Evolutionary conservation across 2,888 invertebrate species (phyloP).

Genomic region (Ryuthela nishihirai): DNA sequence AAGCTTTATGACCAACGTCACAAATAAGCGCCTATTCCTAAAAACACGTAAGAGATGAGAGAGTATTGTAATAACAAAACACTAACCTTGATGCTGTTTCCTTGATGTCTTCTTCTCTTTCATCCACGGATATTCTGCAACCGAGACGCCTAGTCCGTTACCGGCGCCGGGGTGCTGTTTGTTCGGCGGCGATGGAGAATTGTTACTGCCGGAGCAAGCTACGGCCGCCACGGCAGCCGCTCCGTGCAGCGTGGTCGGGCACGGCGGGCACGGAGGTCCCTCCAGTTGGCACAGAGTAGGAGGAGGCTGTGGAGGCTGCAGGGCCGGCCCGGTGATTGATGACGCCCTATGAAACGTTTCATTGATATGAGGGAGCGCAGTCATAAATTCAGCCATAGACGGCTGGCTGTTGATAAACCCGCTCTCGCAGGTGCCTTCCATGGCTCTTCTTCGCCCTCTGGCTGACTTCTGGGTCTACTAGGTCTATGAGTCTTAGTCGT

Average conservation of each 20-base stretch:
- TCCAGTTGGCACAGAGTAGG: constrained; percentile 33
- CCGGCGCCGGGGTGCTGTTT: constrained; percentile 25
- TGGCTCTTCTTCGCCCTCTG: no score
- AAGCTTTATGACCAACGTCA: no score
- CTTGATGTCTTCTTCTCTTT: constrained; percentile 93
- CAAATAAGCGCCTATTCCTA: no score
- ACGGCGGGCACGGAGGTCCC: constrained; percentile 11
- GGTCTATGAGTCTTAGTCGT: no score
- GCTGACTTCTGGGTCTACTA: no score
- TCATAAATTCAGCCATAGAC: constrained; percentile 92
- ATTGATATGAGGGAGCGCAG: constrained; percentile 47
- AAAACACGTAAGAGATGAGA: no score
- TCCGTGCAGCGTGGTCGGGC: constrained; percentile 15
- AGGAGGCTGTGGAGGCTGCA: constrained; percentile 30
- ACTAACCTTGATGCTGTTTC: constrained; percentile 79
- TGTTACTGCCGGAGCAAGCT: background rate
- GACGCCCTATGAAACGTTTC: constrained; percentile 45
- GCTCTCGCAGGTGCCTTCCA: constrained; percentile 59
- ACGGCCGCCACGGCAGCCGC: constrained; percentile 5
- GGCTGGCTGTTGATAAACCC: constrained; percentile 93
- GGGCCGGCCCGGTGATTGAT: constrained; percentile 45
- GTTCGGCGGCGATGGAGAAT: constrained; percentile 26
- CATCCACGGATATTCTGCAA: constrained; percentile 91
- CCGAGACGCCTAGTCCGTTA: constrained; percentile 10
- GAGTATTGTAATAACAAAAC: no score